These are phyloP conservation scores for Plusia festucae DNA, from an alignment of 2,888 invertebrate species.

Conservation along the genomic window DNA sequence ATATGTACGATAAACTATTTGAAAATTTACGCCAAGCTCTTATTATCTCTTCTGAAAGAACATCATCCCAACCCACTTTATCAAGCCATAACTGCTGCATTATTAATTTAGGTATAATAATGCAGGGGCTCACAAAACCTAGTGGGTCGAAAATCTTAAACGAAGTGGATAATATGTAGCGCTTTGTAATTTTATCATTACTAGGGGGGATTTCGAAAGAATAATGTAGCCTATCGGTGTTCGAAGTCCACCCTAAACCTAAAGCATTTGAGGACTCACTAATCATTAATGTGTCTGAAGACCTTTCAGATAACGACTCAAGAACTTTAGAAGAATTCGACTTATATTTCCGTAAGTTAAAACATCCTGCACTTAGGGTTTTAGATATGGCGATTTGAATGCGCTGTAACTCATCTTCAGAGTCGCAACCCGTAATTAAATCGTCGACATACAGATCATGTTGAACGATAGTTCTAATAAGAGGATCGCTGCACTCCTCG, in stretches of 20 bases:
- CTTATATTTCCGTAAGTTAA: constrained; percentile 8
- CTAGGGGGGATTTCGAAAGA: constrained; percentile 3
- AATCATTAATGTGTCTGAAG: too few relatives aligned
- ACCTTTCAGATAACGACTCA: too few relatives aligned
- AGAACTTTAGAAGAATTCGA: constrained; percentile 11
- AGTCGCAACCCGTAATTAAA: constrained; percentile 5
- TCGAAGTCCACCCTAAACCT: too few relatives aligned
- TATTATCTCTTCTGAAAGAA: constrained; percentile 5
- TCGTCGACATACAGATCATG: constrained; percentile 5
- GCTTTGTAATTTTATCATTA: neutral
- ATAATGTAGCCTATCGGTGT: too few relatives aligned
- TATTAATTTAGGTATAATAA: constrained; percentile 8
- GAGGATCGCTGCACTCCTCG: neutral
- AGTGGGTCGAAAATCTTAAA: constrained; percentile 8
- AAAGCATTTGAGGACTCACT: too few relatives aligned
- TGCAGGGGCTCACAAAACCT: constrained; percentile 1
- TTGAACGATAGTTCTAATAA: constrained; percentile 4
- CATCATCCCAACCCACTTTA: constrained; percentile 7
- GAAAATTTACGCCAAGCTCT: constrained; percentile 9
- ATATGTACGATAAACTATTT: neutral
- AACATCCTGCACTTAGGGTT: neutral
- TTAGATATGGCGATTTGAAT: neutral
- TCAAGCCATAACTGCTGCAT: constrained; percentile 12
- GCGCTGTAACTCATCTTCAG: neutral
- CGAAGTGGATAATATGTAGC: constrained; percentile 5